phyloP scores from a whole-genome alignment of 2,888 invertebrate species.

The Neoscelio sp. region DNA sequence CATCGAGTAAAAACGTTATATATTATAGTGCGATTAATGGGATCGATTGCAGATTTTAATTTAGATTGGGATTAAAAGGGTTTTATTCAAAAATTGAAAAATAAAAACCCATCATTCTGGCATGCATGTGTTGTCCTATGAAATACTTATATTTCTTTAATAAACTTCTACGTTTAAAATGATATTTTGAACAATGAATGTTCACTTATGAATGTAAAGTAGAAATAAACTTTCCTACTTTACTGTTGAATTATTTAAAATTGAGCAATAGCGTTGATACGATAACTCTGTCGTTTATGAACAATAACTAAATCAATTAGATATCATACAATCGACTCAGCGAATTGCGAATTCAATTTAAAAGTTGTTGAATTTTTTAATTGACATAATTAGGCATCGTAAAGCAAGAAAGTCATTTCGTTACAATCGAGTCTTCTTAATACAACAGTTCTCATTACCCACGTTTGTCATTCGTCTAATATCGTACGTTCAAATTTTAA shows the following conservation, averaged over 20 bases:
- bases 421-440: too few relatives aligned
- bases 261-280: background rate
- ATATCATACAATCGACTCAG: too few relatives aligned
- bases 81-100: background rate
- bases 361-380: too few relatives aligned
- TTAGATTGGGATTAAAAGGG: conserved; percentile 15
- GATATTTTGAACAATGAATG: background rate
- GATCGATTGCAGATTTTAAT: conserved; percentile 15
- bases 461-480: too few relatives aligned
- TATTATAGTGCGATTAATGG: background rate
- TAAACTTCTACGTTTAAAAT: background rate
- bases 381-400: too few relatives aligned
- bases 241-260: background rate
- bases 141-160: background rate
- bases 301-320: background rate
- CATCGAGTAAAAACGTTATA: too few relatives aligned
- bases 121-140: background rate
- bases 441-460: too few relatives aligned
- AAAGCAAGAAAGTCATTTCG: too few relatives aligned
- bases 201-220: background rate
- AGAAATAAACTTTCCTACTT: conserved; percentile 10
- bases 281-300: background rate
- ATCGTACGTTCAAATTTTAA: too few relatives aligned
- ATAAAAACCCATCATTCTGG: background rate
- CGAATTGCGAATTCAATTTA: too few relatives aligned